These are phyloP conservation scores for Hydriomena furcata DNA, from an alignment of 2,888 invertebrate genomes.

Conservation along the genomic window DNA sequence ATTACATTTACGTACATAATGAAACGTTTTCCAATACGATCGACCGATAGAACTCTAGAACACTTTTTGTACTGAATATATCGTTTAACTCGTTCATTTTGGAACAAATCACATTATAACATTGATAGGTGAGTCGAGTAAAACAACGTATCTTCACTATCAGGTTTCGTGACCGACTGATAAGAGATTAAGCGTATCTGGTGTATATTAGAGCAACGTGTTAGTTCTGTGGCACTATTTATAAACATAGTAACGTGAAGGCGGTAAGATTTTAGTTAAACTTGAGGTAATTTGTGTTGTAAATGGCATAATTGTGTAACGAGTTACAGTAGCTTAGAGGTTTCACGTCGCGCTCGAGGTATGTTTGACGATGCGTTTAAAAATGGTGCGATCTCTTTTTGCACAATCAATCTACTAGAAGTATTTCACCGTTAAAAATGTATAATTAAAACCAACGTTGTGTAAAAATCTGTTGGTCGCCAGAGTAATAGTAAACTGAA, in stretches of 20 bases:
- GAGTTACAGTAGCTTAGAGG: slow-evolving; percentile 21
- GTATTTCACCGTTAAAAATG: no score
- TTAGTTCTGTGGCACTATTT: slow-evolving; percentile 26
- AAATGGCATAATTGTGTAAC: slow-evolving; percentile 35
- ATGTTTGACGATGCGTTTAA: slow-evolving; percentile 30
- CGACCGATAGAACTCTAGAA: slow-evolving; percentile 63
- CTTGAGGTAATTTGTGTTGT: slow-evolving; percentile 24
- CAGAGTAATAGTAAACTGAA: no score
- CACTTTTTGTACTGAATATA: slow-evolving; percentile 49
- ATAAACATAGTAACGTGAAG: slow-evolving; percentile 24
- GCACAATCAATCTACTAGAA: no score
- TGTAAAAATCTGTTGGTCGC: no score
- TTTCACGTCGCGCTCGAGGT: slow-evolving; percentile 19
- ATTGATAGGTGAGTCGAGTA: slow-evolving; percentile 22
- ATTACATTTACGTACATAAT: slow-evolving; percentile 49
- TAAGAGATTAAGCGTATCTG: slow-evolving; percentile 50
- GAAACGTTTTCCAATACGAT: slow-evolving; percentile 56
- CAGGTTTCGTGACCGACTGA: slow-evolving; percentile 44
- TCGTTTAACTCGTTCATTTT: slow-evolving; percentile 58
- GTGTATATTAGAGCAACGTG: slow-evolving; percentile 21
- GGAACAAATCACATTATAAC: slow-evolving; percentile 24
- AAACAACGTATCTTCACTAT: slow-evolving; percentile 41
- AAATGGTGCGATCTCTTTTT: slow-evolving; percentile 20
- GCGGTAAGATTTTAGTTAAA: slow-evolving; percentile 19
- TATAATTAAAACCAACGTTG: no score